A percentile compares a stretch with the other conserved stretches of the same genome.
These are phyloP conservation scores for Pomatostomus ruficeps DNA, from an alignment of 2,113 vertebrate genomes.

Conservation along the genomic window DNA sequence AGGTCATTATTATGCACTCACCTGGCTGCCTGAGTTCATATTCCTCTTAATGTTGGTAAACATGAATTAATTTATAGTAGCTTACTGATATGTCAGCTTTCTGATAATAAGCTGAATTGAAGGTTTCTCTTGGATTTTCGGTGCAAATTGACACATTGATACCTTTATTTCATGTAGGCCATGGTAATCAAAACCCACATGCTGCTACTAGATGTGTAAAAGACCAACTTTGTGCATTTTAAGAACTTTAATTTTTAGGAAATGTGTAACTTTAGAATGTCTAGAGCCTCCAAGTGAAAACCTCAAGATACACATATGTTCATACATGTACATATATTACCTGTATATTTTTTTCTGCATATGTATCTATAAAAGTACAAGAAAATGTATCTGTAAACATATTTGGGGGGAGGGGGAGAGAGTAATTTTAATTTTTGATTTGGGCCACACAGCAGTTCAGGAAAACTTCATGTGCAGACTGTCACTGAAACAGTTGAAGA, in stretches of 20 bases:
- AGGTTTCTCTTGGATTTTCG: background rate
- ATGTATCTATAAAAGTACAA: background rate
- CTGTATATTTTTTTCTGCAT: accelerated
- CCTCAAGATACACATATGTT: accelerated
- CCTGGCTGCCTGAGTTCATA: background rate
- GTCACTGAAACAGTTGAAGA: background rate
- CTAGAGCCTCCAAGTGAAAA: background rate
- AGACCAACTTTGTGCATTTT: background rate
- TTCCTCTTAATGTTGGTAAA: background rate
- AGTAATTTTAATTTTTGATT: background rate
- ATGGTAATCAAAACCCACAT: background rate
- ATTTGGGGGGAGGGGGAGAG: accelerated
- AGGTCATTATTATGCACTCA: background rate
- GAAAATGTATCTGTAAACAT: background rate
- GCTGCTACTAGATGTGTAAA: background rate
- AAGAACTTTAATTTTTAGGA: background rate
- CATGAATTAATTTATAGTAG: background rate
- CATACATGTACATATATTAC: accelerated
- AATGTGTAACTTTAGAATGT: background rate
- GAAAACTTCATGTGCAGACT: background rate
- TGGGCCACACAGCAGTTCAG: background rate
- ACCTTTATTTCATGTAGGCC: background rate
- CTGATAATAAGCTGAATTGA: background rate
- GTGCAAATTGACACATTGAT: background rate
- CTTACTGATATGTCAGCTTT: background rate